Percentiles rank a stretch among this genome's conserved stretches.
Evolutionary conservation across 2,113 vertebrate genomes (phyloP).

Genomic region (Beaufortia kweichowensis): DNA sequence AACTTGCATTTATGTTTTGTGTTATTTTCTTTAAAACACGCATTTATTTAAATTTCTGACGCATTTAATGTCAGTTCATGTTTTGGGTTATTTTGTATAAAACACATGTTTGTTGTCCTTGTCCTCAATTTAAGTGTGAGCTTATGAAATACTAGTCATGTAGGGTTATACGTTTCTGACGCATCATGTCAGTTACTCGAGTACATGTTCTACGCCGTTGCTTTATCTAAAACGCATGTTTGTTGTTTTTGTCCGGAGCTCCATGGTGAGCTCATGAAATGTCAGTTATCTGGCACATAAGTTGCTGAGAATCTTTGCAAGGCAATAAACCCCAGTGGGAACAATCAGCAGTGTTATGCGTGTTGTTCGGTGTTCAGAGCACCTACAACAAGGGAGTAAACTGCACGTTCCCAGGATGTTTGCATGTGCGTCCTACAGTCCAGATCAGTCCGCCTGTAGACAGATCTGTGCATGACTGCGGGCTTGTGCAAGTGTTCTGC

Average conservation of each 20-base stretch:
- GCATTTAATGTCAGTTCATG: too few species aligned
- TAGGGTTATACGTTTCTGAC: too few species aligned
- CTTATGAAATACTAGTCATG: too few species aligned
- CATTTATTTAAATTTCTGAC: too few species aligned
- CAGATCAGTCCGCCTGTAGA: not conserved
- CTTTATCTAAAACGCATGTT: slow-evolving; percentile 15
- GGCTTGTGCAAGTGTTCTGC: slow-evolving; percentile 16
- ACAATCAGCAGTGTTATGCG: slow-evolving; percentile 35
- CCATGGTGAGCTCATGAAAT: slow-evolving; percentile 17
- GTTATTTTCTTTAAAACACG: too few species aligned
- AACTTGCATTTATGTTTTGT: too few species aligned
- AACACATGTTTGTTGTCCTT: too few species aligned
- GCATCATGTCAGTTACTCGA: too few species aligned
- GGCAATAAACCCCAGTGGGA: slow-evolving; percentile 29
- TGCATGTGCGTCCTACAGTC: not conserved
- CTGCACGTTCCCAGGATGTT: not conserved
- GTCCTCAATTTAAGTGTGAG: too few species aligned
- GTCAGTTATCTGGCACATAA: slow-evolving; percentile 14
- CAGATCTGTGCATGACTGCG: not conserved
- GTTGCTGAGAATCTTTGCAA: slow-evolving; percentile 23
- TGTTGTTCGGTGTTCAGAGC: not conserved
- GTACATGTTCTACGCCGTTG: not conserved
- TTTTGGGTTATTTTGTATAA: too few species aligned
- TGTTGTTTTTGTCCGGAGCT: not conserved
- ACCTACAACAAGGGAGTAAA: slow-evolving; percentile 18